Evolutionary conservation across 2,888 invertebrate species (phyloP).

Genomic region (Thereva unica): DNA sequence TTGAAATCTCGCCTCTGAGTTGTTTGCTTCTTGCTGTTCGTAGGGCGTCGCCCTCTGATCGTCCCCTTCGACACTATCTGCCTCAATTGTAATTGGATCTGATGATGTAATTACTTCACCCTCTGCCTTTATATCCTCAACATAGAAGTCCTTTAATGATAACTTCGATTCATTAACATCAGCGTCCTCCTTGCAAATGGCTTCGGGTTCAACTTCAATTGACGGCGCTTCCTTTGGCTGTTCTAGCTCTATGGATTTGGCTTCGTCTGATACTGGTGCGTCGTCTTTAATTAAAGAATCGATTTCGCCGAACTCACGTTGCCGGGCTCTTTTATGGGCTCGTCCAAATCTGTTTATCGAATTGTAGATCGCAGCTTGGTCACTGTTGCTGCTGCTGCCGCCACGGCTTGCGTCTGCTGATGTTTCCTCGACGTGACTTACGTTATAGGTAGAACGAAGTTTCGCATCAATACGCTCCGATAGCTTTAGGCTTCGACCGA

Average conservation of each 20-base stretch:
- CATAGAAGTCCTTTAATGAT: slow-evolving; percentile 57
- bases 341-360: slow-evolving; percentile 55
- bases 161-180: slow-evolving; percentile 6
- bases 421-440: slow-evolving; percentile 35
- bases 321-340: slow-evolving; percentile 53
- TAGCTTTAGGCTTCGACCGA: slow-evolving; percentile 70
- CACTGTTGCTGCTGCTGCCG: neutral
- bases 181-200: slow-evolving; percentile 50
- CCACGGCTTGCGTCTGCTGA: slow-evolving; percentile 4
- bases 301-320: slow-evolving; percentile 47
- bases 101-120: slow-evolving; percentile 51
- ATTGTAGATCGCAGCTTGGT: slow-evolving; percentile 49
- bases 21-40: too few relatives aligned
- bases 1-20: slow-evolving; percentile 47
- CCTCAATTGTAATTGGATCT: slow-evolving; percentile 38
- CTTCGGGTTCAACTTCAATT: slow-evolving; percentile 49
- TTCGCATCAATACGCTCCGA: slow-evolving; percentile 74
- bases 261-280: neutral
- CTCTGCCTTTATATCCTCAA: slow-evolving; percentile 58
- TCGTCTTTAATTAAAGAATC: slow-evolving; percentile 35
- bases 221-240: slow-evolving; percentile 51
- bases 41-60: neutral
- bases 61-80: neutral
- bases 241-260: slow-evolving; percentile 15
- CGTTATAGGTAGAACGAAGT: slow-evolving; percentile 60